Conservation (phyloP, 2,797 vertebrate species). For the Hybognathus amarus region DNA sequence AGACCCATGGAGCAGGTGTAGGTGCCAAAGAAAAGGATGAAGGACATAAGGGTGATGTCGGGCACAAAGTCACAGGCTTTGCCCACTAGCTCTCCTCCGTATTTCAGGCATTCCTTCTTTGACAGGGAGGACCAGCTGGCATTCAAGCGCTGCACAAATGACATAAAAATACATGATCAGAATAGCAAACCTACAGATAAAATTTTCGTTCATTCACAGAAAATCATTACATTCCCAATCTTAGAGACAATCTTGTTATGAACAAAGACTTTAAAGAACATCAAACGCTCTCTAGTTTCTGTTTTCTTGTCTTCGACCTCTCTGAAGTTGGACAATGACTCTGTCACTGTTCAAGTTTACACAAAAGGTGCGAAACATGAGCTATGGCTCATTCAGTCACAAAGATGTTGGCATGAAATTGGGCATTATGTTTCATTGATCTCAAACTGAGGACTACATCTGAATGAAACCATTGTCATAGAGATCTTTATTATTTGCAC, state of each 20-base stretch:
- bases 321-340: conserved; percentile 13
- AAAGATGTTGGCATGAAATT: conserved; percentile 37
- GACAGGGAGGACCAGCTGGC: conserved; percentile 87
- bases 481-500: conserved; percentile 30
- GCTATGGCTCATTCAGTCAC: conserved; percentile 14
- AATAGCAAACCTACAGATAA: background rate
- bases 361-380: conserved; percentile 27
- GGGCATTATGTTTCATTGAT: conserved; percentile 54
- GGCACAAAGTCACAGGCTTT: conserved; percentile 88
- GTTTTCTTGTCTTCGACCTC: conserved; percentile 3
- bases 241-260: background rate
- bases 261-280: background rate
- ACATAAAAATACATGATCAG: background rate
- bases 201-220: background rate
- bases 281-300: background rate
- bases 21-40: conserved; percentile 95
- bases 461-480: conserved; percentile 52
- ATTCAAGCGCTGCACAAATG: conserved; percentile 74
- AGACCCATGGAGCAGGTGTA: conserved; percentile 96
- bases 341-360: conserved; percentile 6
- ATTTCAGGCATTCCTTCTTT: conserved; percentile 85
- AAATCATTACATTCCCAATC: no score
- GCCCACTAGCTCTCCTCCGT: conserved; percentile 86
- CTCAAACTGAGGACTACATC: conserved; percentile 23
- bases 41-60: conserved; percentile 95